Percentiles rank a stretch among this genome's conserved stretches.
phyloP scores from a whole-genome alignment of 2,888 invertebrate genomes.

The Aporophyla lueneburgensis region DNA sequence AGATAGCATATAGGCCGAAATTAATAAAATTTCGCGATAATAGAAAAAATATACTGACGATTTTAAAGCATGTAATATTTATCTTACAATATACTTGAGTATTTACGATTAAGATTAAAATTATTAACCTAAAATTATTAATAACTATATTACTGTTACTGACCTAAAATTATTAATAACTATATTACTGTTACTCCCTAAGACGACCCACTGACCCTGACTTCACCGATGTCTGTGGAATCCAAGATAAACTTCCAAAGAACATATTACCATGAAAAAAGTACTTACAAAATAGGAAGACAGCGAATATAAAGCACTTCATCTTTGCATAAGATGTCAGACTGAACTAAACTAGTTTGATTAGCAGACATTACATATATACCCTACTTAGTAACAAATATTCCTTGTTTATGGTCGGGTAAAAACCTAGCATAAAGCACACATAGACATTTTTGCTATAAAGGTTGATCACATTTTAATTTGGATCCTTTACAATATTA shows the following conservation, averaged over 20 bases:
- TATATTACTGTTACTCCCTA: too few species aligned
- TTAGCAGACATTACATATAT: slow-evolving; percentile 20
- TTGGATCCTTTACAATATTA: background rate
- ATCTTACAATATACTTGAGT: too few species aligned
- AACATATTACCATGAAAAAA: background rate
- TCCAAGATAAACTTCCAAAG: background rate
- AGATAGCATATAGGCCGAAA: too few species aligned
- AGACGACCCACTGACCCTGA: too few species aligned
- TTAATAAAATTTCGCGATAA: too few species aligned
- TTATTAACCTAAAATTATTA: too few species aligned
- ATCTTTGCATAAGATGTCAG: slow-evolving; percentile 16
- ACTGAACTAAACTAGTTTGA: slow-evolving; percentile 9
- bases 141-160: too few species aligned
- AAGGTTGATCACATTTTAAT: slow-evolving; percentile 29
- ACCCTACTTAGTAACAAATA: background rate
- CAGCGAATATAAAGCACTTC: slow-evolving; percentile 13
- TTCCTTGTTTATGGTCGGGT: slow-evolving; percentile 30
- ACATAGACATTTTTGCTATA: slow-evolving; percentile 21
- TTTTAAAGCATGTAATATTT: too few species aligned
- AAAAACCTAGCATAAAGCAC: slow-evolving; percentile 10
- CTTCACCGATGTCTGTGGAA: background rate
- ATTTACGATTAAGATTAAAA: too few species aligned
- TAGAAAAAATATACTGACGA: too few species aligned
- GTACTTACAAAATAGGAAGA: slow-evolving; percentile 41
- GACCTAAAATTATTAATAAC: too few species aligned